Base-by-base conservation (phyloP, 2,113 vertebrate species). In the Chascanopsetta lugubris region DNA sequence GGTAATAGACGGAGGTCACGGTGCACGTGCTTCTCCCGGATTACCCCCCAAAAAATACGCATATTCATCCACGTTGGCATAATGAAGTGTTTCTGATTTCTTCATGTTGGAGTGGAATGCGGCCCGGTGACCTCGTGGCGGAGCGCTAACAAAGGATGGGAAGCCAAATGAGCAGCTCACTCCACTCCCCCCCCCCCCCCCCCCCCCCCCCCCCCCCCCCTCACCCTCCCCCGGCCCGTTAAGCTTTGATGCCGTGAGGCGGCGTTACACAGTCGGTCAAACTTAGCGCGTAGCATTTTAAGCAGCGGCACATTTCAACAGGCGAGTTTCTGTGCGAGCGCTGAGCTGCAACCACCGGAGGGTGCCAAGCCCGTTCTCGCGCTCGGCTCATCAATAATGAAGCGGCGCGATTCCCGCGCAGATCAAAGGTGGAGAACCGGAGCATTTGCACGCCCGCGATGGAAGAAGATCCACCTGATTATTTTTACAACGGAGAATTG, bases 221-320 rank as follows among this genome's bases (percentile, higher is more conserved):
- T n/a, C n/a, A n/a, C n/a, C n/a, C n/a, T n/a, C n/a, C n/a, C n/a
- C n/a, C n/a, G n/a, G n/a, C n/a, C n/a, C n/a, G n/a, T n/a, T n/a
- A n/a, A n/a, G 71, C 72, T 75, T 55, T 65, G 73, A 77, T 75
- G 83, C 78, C 61, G 63, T 12, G 5, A 66, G 71, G 61, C 66
- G 45, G 68, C 51, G 71, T 63, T 75, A 66, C 72, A 84, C 75
- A 74, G 58, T n/a, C n/a, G n/a, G n/a, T 69, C 70, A 12, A 61
- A 64, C 70, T 70, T 57, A 75, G 83, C 76, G 67, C 48, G 76
- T 66, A 77, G 82, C 79, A 79, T 84, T 80, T 84, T 80, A 84
- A 86, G 63, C 74, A 81, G 84, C 59, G 47, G 65, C n/a, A 53
- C 24, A 65, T 79, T 74, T 80, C 78, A 75, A 75, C 80, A 84